These are phyloP conservation scores for Asarcornis scutulata DNA, from an alignment of 2,113 vertebrate genomes.

Conservation along the genomic window DNA sequence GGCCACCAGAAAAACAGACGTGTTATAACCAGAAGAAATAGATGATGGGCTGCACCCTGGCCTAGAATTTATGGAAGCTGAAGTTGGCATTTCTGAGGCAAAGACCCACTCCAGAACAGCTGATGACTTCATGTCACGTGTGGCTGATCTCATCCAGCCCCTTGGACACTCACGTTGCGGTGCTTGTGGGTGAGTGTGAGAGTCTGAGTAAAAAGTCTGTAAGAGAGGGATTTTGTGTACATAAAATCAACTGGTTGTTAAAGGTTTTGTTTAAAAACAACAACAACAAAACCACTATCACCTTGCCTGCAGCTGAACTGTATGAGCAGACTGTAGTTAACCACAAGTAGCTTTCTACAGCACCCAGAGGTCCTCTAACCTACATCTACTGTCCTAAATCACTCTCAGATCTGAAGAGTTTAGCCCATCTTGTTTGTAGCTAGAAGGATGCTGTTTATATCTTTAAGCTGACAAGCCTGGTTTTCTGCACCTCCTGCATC, in stretches of 20 bases:
- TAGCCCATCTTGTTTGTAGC: neutral
- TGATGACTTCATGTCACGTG: no score
- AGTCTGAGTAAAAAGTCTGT: neutral
- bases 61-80: neutral
- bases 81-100: neutral
- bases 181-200: neutral
- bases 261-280: neutral
- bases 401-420: neutral
- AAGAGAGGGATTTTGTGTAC: neutral
- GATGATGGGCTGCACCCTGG: neutral
- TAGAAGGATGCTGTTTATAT: neutral
- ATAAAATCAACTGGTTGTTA: neutral
- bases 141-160: neutral
- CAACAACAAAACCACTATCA: neutral
- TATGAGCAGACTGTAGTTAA: neutral
- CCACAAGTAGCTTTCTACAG: neutral
- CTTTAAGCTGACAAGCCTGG: neutral
- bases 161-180: neutral
- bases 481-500: neutral
- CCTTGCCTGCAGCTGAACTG: neutral
- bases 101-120: neutral
- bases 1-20: neutral
- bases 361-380: neutral
- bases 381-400: neutral
- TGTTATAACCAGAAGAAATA: neutral